Conservation (phyloP, 1,140 invertebrate species). For the Ephestia elutella region DNA sequence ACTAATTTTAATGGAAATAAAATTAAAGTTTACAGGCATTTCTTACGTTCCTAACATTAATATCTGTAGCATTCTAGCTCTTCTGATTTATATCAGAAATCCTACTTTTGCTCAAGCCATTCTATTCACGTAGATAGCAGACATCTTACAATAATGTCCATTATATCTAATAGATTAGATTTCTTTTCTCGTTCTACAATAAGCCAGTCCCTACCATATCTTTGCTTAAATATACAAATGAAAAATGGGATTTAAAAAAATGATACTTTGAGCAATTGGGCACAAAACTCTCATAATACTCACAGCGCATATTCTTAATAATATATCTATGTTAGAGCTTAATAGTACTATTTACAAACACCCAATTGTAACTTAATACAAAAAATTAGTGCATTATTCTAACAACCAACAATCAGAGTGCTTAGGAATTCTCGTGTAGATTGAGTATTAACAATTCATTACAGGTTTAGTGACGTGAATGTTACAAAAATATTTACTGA, state of each 20-base stretch:
- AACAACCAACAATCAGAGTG: constrained; percentile 55
- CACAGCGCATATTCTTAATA: constrained; percentile 53
- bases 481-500: constrained; percentile 68
- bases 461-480: constrained; percentile 32
- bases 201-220: constrained; percentile 7
- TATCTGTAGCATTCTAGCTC: constrained; percentile 19
- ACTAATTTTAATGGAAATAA: background rate
- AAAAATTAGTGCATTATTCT: constrained; percentile 53
- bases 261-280: constrained; percentile 44
- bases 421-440: constrained; percentile 28
- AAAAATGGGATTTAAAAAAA: background rate
- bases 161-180: background rate
- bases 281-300: constrained; percentile 35
- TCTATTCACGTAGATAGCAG: background rate
- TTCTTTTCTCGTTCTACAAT: constrained; percentile 7
- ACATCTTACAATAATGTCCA: background rate
- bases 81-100: constrained; percentile 18
- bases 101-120: constrained; percentile 6
- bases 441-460: constrained; percentile 28
- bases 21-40: background rate
- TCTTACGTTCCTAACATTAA: background rate
- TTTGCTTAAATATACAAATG: background rate
- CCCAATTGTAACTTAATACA: constrained; percentile 37
- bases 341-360: constrained; percentile 51
- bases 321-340: constrained; percentile 30